Percentiles rank a stretch among this genome's conserved stretches.
Evolutionary conservation across 1,140 invertebrate genomes (phyloP).

Genomic region (Bombus cullumanus): DNA sequence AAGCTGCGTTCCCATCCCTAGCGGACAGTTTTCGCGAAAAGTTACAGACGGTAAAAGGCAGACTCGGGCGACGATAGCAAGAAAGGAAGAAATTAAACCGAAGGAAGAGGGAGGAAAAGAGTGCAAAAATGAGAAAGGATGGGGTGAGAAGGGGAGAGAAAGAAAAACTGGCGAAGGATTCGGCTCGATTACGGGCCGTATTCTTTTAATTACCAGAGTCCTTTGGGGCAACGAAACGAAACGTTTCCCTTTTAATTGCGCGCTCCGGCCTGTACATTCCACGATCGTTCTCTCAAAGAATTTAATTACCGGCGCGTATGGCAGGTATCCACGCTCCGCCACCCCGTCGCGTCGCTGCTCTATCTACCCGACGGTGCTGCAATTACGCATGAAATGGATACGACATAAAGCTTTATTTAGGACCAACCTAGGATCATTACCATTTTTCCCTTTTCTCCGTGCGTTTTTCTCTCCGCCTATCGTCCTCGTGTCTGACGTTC

Average conservation of each 20-base stretch:
- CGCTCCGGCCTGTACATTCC: constrained; percentile 78
- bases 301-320: constrained; percentile 79
- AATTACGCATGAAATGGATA: constrained; percentile 72
- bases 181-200: constrained; percentile 77
- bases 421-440: constrained; percentile 44
- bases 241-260: constrained; percentile 82
- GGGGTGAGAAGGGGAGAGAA: neutral
- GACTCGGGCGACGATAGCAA: neutral
- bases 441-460: constrained; percentile 20
- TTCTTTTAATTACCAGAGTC: constrained; percentile 81
- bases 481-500: neutral
- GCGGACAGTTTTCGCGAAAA: constrained; percentile 35
- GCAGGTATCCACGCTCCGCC: constrained; percentile 62
- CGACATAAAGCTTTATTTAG: constrained; percentile 75
- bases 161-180: constrained; percentile 61
- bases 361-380: constrained; percentile 48
- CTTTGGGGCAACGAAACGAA: constrained; percentile 76
- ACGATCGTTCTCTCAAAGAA: constrained; percentile 81
- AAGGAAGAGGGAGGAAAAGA: neutral
- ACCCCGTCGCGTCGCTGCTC: constrained; percentile 28
- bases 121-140: neutral
- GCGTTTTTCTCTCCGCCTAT: neutral
- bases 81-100: constrained; percentile 43
- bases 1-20: constrained; percentile 54
- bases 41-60: constrained; percentile 22